Conservation (phyloP, 2,888 invertebrate species). For the Dolomedes plantarius region DNA sequence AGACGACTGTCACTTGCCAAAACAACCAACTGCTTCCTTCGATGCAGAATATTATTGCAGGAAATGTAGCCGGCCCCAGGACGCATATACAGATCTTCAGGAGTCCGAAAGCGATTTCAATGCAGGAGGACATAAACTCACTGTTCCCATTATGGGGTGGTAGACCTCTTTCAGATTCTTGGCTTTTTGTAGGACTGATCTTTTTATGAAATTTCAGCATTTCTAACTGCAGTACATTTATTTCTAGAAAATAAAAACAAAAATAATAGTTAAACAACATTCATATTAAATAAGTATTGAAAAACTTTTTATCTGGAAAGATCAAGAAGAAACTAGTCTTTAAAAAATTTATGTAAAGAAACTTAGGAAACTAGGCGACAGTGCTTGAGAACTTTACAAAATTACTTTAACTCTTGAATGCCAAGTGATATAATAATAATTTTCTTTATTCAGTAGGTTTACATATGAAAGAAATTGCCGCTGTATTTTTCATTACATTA, state of each 20-base stretch:
- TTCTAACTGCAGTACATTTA: slow-evolving; percentile 1
- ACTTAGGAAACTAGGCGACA: no score
- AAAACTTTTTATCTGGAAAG: no score
- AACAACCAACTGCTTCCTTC: neutral
- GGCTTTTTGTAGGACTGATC: slow-evolving; percentile 12
- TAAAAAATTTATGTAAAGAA: no score
- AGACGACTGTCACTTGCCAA: neutral
- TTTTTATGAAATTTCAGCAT: slow-evolving; percentile 10
- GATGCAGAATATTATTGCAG: neutral
- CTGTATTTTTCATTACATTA: no score
- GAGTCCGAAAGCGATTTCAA: neutral
- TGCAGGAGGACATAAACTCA: neutral
- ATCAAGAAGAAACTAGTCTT: no score
- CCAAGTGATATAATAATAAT: no score
- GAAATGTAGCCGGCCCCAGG: neutral
- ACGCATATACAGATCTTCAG: neutral
- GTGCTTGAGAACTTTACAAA: no score
- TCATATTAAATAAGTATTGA: no score
- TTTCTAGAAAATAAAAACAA: slow-evolving; percentile 1
- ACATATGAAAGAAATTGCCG: no score
- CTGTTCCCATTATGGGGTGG: no score
- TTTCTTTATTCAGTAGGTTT: no score
- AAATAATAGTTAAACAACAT: neutral
- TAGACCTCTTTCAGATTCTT: neutral
- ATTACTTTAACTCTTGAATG: no score